Percentiles rank a stretch among this genome's conserved stretches.
Conservation (phyloP, 2,113 vertebrate species). For the Danionella cerebrum region DNA sequence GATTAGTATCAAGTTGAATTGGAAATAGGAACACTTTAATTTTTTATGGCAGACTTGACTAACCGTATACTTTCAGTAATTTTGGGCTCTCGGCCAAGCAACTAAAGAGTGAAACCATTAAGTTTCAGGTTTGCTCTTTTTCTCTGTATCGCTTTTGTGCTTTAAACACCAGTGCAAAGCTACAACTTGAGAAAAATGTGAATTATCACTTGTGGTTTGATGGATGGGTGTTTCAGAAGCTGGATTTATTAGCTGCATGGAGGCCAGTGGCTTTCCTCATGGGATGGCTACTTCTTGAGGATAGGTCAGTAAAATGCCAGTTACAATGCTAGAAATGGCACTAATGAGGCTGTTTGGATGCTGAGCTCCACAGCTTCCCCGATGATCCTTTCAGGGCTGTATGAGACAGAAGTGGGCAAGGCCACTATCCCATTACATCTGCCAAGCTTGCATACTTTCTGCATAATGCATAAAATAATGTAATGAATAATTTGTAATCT, state of each 20-base stretch:
- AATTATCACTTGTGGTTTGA: too few relatives aligned
- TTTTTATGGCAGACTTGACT: too few relatives aligned
- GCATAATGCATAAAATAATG: constrained; percentile 37
- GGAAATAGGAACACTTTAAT: too few relatives aligned
- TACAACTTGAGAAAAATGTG: too few relatives aligned
- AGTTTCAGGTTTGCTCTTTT: too few relatives aligned
- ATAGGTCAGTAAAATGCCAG: constrained; percentile 5
- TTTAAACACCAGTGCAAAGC: too few relatives aligned
- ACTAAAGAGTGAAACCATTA: too few relatives aligned
- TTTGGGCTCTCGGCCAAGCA: too few relatives aligned
- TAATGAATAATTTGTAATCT: constrained; percentile 37
- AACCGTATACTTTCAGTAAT: too few relatives aligned
- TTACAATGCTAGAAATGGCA: not conserved
- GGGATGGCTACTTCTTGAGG: not conserved
- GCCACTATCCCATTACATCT: not conserved
- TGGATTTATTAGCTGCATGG: constrained; percentile 21
- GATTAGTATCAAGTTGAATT: too few relatives aligned
- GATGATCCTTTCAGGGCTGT: not conserved
- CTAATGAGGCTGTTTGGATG: constrained; percentile 5
- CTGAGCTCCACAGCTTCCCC: not conserved
- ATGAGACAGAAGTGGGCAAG: not conserved
- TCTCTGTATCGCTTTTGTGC: too few relatives aligned
- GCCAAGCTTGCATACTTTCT: constrained; percentile 18
- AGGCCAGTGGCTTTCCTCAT: not conserved
- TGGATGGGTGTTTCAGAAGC: not conserved